phyloP scores from a whole-genome alignment of 2,797 vertebrate species.

The Cryptoblepharus egeriae region DNA sequence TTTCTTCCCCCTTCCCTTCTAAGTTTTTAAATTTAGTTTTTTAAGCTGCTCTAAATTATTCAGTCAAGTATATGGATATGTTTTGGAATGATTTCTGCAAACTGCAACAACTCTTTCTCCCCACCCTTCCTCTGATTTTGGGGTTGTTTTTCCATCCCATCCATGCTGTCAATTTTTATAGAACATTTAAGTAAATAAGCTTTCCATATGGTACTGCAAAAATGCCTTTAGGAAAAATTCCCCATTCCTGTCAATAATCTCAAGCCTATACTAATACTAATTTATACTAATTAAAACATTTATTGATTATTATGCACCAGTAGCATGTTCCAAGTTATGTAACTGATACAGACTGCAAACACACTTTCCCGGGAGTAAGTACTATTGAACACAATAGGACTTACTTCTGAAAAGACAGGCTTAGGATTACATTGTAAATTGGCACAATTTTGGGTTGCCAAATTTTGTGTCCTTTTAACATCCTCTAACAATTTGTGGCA shows the following conservation, averaged over 20 bases:
- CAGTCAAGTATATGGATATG: background rate
- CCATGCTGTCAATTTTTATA: conserved; percentile 16
- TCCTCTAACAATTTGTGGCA: too few relatives aligned
- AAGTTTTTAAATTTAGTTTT: too few relatives aligned
- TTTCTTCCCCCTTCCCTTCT: too few relatives aligned
- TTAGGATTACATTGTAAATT: too few relatives aligned
- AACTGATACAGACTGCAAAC: too few relatives aligned
- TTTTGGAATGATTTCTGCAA: background rate
- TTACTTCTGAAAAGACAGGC: too few relatives aligned
- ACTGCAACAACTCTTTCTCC: background rate
- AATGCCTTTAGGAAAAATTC: conserved; percentile 24
- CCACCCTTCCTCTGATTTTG: background rate
- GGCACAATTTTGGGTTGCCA: conserved; percentile 34
- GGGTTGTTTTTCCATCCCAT: background rate
- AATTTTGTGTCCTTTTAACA: too few relatives aligned
- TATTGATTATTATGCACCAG: conserved; percentile 3
- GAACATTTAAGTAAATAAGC: background rate
- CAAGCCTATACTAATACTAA: conserved; percentile 19
- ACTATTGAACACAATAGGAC: too few relatives aligned
- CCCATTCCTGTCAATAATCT: background rate
- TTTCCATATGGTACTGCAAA: conserved; percentile 27
- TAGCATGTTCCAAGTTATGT: conserved; percentile 18
- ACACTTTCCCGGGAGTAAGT: too few relatives aligned
- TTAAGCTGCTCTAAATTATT: background rate
- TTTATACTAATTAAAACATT: conserved; percentile 36